These are phyloP conservation scores for Heliconius himera DNA, from an alignment of 1,140 invertebrate species.

Conservation along the genomic window DNA sequence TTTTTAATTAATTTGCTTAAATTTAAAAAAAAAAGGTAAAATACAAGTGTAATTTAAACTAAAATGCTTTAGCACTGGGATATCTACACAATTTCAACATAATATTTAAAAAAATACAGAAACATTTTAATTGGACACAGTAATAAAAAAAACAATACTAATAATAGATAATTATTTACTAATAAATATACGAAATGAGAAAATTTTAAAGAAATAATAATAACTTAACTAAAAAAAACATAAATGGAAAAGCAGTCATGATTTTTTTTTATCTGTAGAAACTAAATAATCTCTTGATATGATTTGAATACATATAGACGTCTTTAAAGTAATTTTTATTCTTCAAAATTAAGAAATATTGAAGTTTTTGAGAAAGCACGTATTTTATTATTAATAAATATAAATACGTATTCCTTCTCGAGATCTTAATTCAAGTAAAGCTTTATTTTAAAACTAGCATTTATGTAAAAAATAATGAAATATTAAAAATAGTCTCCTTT, in stretches of 20 bases:
- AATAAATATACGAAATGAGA: no score
- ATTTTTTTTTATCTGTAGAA: no score
- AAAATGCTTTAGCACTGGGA: background rate
- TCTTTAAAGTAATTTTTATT: no score
- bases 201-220: no score
- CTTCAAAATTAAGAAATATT: no score
- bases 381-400: background rate
- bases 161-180: background rate
- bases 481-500: background rate
- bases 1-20: background rate
- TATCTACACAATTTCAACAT: background rate
- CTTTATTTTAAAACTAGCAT: background rate
- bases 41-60: background rate
- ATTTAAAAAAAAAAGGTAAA: background rate
- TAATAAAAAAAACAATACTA: background rate
- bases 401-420: background rate
- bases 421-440: background rate
- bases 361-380: no score
- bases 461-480: background rate
- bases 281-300: no score
- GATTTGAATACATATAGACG: no score
- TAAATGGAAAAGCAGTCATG: no score
- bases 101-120: background rate
- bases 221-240: no score
- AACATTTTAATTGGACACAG: background rate